A percentile compares a stretch with the other conserved stretches of the same genome.
phyloP scores from a whole-genome alignment of 2,113 vertebrate genomes.

The Tiliqua scincoides region DNA sequence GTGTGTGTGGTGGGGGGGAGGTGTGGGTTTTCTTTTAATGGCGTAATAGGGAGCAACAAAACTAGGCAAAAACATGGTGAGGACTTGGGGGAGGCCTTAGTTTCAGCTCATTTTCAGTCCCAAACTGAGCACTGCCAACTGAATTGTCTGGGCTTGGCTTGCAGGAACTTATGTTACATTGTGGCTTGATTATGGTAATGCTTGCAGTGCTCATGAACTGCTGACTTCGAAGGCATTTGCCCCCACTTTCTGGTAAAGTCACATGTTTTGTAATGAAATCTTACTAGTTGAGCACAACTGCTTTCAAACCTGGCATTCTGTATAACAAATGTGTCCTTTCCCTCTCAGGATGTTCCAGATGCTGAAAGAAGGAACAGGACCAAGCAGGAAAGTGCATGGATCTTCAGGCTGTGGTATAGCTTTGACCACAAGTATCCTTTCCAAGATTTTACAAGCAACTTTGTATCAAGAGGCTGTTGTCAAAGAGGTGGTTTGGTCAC shows the following conservation, averaged over 20 bases:
- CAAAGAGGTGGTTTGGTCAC: background rate
- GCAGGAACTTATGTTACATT: background rate
- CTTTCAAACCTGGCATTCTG: background rate
- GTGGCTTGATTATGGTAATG: background rate
- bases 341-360: conserved; percentile 77
- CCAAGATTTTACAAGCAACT: conserved; percentile 6
- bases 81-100: no score
- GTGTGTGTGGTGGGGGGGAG: no score
- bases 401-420: conserved; percentile 96
- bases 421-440: conserved; percentile 99
- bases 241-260: background rate
- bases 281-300: background rate
- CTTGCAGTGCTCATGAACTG: background rate
- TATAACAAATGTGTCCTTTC: conserved; percentile 29
- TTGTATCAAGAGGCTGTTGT: background rate
- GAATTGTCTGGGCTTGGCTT: background rate
- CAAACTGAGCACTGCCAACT: background rate
- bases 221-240: no score
- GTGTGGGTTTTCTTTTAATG: no score
- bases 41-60: no score
- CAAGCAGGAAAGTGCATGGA: conserved; percentile 97
- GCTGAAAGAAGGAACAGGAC: conserved; percentile 83
- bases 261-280: background rate
- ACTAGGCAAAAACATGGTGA: no score
- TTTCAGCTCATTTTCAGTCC: no score